Base-by-base conservation (phyloP, 1,140 invertebrate genomes). In the Sitodiplosis mosellana region DNA sequence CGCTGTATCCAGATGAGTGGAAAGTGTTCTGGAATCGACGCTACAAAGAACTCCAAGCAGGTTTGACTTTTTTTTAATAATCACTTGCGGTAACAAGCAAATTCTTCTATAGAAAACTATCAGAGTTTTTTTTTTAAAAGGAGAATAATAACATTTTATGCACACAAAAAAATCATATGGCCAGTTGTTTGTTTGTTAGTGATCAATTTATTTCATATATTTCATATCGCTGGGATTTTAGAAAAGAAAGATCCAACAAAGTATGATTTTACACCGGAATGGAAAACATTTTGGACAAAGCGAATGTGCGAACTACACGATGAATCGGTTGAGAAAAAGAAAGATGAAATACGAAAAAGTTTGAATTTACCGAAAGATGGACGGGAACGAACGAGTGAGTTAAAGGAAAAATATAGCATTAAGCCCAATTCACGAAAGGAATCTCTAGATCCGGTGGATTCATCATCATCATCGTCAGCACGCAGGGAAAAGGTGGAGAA, bases 261-360 rank as follows among this genome's bases (percentile, higher is more conserved):
- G 40, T 76, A 87, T 58, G 83, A 89, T 56, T 87, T 83, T 55
- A 87, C 86, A 55, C 81, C 83, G 0, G 84, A 88, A 54, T 89
- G 85, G 85, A 86, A 87, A 38, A 65, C 73, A 33, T 86, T 75
- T 56, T 89, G 85, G 85, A 83, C 81, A 55, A 74, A 75, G 48
- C 70, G 80, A 14, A 82, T 87, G 76, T 74, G 78, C 19, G 80
- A 86, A 49, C 61, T 89, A 2, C 79, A 84, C 55, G 71, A 75
- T 12, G 74, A 76, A 18, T 45, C 55, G 1, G 52, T 59, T 1
- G 55, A 56, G 22, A 59, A 59, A 42, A 59, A 63, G 40, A 60
- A 63, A 17, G 58, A 71, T 49, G 71, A 75, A 33, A 67, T 76
- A 5, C 67, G 69, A 34, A 68, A 69, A 7, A 67, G 71, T 34